Percentiles rank a stretch among this genome's conserved stretches.
phyloP scores from a whole-genome alignment of 2,113 vertebrate species.

The Apeltes quadracus region DNA sequence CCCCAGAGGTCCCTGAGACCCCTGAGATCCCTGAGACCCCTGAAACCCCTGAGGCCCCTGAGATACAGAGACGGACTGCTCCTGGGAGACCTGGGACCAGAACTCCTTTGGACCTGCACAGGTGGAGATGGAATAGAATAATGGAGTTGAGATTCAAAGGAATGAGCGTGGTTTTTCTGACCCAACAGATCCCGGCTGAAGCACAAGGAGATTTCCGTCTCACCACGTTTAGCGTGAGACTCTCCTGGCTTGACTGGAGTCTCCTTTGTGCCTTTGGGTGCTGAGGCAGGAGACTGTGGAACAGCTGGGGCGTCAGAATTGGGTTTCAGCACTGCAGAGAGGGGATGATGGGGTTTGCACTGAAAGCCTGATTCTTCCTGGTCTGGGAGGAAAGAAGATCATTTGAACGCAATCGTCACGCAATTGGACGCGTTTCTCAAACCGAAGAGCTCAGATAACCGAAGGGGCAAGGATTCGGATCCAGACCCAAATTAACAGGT shows the following conservation, averaged over 20 bases:
- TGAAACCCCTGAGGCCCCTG: slow-evolving; percentile 60
- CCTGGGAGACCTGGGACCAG: slow-evolving; percentile 51
- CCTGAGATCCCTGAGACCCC: slow-evolving; percentile 39
- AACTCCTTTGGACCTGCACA: slow-evolving; percentile 49
- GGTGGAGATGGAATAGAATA: background rate
- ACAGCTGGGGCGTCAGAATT: slow-evolving; percentile 26
- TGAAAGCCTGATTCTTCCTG: slow-evolving; percentile 19
- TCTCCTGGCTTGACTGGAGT: background rate
- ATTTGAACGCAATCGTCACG: background rate
- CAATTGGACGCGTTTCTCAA: background rate
- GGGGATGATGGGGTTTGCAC: slow-evolving; percentile 37
- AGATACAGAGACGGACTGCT: slow-evolving; percentile 69
- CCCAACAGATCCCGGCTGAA: background rate
- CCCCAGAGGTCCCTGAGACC: too few species aligned
- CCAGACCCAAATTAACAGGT: background rate
- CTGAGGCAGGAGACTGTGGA: slow-evolving; percentile 6
- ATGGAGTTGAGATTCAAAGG: background rate
- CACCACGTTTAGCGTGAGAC: slow-evolving; percentile 12
- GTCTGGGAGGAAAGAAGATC: slow-evolving; percentile 31
- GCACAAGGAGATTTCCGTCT: background rate
- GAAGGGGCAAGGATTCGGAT: too few species aligned
- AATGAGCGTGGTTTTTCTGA: background rate
- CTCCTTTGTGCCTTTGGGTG: slow-evolving; percentile 1
- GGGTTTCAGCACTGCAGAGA: slow-evolving; percentile 38
- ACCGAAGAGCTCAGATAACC: background rate